phyloP scores from a whole-genome alignment of 2,797 vertebrate genomes.

The Coregonus sp. region DNA sequence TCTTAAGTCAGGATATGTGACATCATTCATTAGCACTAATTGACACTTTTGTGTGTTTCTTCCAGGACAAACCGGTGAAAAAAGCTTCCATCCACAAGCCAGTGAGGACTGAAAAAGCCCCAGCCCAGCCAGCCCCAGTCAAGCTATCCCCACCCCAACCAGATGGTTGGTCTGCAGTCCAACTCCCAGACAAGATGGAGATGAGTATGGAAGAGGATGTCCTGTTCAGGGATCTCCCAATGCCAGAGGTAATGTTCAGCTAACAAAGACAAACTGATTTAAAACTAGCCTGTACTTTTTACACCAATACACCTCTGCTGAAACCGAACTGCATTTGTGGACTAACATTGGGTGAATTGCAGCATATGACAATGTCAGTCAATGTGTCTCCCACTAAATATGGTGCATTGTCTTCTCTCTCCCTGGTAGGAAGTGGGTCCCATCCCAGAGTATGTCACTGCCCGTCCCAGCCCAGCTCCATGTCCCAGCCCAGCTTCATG shows the following conservation, averaged over 20 bases:
- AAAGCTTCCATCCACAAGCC: background rate
- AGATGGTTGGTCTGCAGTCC: background rate
- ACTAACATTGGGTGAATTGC: background rate
- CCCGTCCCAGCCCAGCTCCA: too few species aligned
- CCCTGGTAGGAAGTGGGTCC: background rate
- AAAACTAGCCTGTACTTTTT: background rate
- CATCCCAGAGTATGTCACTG: background rate
- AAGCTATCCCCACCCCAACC: background rate
- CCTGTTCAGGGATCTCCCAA: conserved; percentile 48
- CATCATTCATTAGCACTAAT: background rate
- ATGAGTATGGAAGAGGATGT: conserved; percentile 54
- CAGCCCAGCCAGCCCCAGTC: background rate
- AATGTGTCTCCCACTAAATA: background rate
- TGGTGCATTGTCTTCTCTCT: background rate
- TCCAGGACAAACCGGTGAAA: background rate
- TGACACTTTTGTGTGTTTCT: background rate
- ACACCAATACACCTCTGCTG: background rate
- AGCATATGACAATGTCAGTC: background rate
- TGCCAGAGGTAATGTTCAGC: conserved; percentile 51
- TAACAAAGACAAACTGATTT: background rate
- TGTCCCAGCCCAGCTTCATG: too few species aligned
- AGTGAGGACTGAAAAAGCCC: background rate
- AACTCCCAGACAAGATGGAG: conserved; percentile 25
- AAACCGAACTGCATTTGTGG: background rate
- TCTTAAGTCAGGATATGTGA: background rate